Evolutionary conservation across 2,113 vertebrate genomes (phyloP).

Genomic region (Oriolus oriolus): DNA sequence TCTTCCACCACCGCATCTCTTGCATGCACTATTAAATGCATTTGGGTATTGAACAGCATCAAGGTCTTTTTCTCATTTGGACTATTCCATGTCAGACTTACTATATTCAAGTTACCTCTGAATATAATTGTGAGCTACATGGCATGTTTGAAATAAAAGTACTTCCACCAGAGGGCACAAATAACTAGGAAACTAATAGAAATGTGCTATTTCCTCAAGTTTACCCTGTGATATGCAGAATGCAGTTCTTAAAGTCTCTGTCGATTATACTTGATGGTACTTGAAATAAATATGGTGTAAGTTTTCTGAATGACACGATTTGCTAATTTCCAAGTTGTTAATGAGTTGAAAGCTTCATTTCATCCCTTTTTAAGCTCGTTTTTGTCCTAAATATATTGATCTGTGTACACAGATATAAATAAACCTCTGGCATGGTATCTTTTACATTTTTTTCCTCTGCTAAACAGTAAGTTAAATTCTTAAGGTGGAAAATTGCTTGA

Average conservation of each 20-base stretch:
- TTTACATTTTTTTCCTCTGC: background rate
- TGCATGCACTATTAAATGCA: background rate
- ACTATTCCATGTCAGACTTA: background rate
- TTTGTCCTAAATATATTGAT: background rate
- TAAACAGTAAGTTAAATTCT: background rate
- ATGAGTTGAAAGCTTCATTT: background rate
- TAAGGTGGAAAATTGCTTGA: background rate
- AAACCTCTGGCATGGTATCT: background rate
- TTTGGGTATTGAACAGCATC: background rate
- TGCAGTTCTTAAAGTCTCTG: background rate
- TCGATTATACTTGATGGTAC: background rate
- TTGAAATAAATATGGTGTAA: background rate
- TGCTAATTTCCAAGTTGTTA: background rate
- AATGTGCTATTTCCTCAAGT: background rate
- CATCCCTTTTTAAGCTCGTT: background rate
- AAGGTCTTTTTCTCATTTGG: background rate
- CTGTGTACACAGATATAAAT: background rate
- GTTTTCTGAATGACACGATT: rapidly evolving
- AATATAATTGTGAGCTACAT: background rate
- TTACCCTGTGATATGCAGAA: background rate
- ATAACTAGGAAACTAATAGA: constrained; percentile 19
- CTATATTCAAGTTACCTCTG: background rate
- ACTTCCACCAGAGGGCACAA: constrained; percentile 61
- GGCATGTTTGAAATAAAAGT: background rate
- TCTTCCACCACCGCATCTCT: background rate